Evolutionary conservation across 2,113 vertebrate genomes (phyloP), one percentile per base, ranked within the genome.

Genomic region (Cynocephalus volans): DNA sequence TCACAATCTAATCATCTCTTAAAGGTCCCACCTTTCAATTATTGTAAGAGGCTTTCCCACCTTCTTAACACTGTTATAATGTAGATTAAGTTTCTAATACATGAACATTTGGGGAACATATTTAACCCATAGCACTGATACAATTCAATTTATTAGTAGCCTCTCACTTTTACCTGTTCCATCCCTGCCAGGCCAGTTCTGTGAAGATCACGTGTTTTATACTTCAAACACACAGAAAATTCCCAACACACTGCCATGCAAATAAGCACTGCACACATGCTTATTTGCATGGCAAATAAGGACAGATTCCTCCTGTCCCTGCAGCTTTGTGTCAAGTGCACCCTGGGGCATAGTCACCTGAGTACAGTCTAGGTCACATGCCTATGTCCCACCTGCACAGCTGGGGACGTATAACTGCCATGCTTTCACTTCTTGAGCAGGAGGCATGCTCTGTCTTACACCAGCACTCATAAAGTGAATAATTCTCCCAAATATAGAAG

Each of bases 221-320:
- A 54, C 19, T 86, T 94, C 41, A 77, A 70, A 89, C 31, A 77
- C 12, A 92, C 8, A 60, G 60, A 84, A 87, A 84, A 82, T n/a
- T 28, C 24, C 52, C 36, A 60, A 52, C 21, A 69, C 1, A 11
- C 5, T 36, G 17, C 24, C 58, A 85, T 65, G 28, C 28, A 90
- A 83, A 86, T 82, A 84, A 80, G n/a, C 52, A 88, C 54, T 45
- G 8, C 19, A 67, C 21, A 33, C 12, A 48, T 6, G 6, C 31
- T 41, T 41, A 41, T 41, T 41, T 41, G 41, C 41, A 41, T 41
- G 41, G 41, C 41, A 41, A 41, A 41, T 41, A 41, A 41, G 41
- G 41, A 41, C 41, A 41, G 41, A 41, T 41, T 41, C 41, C 41
- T 41, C 41, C 41, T 64, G 24, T 67, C 52, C 52, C 79, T 45